Conservation (phyloP, 2,888 invertebrate genomes). For the Blastobasis lacticolella region DNA sequence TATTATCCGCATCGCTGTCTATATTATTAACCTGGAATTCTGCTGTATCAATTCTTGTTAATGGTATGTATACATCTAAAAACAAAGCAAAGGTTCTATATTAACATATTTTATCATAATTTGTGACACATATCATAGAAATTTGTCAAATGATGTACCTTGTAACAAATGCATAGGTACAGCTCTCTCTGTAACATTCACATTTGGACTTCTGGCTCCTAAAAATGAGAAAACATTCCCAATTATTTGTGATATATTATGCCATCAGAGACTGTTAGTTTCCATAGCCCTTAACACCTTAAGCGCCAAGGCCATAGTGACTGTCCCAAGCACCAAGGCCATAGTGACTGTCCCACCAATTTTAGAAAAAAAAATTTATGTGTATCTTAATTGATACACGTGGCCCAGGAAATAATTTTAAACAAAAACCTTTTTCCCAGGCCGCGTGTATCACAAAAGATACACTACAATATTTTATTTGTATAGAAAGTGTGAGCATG, state of each 20-base stretch:
- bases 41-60: conserved; percentile 49
- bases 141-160: conserved; percentile 31
- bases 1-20: conserved; percentile 32
- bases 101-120: no score
- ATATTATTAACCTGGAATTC: conserved; percentile 27
- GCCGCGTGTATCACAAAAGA: no score
- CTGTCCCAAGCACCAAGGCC: no score
- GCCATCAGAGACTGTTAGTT: neutral
- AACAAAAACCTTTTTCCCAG: no score
- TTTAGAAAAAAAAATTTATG: no score
- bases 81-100: conserved; percentile 5
- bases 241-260: neutral
- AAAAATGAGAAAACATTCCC: neutral
- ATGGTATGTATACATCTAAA: conserved; percentile 59
- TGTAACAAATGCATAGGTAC: conserved; percentile 58
- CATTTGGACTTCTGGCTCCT: conserved; percentile 29
- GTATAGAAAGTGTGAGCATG: no score
- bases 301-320: no score
- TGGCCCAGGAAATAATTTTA: no score
- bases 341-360: no score
- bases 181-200: conserved; percentile 36
- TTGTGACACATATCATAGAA: neutral
- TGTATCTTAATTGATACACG: no score
- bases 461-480: no score
- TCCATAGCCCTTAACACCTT: no score